Conservation (phyloP, 2,888 invertebrate species). For the Lasioglossum morio region DNA sequence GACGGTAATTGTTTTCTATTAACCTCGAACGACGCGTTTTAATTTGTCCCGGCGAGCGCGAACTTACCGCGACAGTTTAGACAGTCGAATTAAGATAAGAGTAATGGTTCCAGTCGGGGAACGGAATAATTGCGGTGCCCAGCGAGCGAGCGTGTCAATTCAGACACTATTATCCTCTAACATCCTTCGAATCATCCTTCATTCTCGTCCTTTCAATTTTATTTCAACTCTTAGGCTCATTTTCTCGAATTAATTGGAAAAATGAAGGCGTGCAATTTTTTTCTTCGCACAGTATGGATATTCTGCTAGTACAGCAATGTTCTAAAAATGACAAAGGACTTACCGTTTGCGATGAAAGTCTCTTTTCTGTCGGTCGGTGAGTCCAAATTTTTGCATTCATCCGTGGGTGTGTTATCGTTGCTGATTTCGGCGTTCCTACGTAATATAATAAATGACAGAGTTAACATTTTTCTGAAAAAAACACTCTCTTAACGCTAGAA, state of each 20-base stretch:
- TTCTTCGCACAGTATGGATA: not conserved
- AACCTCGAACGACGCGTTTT: slow-evolving; percentile 42
- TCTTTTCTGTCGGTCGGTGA: slow-evolving; percentile 62
- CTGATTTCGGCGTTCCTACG: slow-evolving; percentile 69
- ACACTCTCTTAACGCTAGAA: not conserved
- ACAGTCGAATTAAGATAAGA: slow-evolving; percentile 12
- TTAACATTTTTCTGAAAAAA: not conserved
- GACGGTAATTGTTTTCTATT: slow-evolving; percentile 34
- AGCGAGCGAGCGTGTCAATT: not conserved
- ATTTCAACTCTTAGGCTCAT: not conserved
- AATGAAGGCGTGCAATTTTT: not conserved
- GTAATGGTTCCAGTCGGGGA: not conserved
- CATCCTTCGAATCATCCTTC: not conserved
- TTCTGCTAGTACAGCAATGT: not conserved
- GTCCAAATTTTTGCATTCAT: slow-evolving; percentile 35
- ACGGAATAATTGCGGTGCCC: not conserved
- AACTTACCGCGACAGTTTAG: slow-evolving; percentile 17
- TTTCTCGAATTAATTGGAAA: not conserved
- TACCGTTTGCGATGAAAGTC: slow-evolving; percentile 64
- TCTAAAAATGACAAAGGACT: slow-evolving; percentile 46
- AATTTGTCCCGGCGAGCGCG: slow-evolving; percentile 39
- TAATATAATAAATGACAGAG: not conserved
- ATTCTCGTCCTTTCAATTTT: not conserved
- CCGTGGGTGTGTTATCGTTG: slow-evolving; percentile 46
- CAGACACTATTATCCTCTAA: not conserved